Conservation (phyloP, 1,140 invertebrate species). For the Penaeus vannamei region DNA sequence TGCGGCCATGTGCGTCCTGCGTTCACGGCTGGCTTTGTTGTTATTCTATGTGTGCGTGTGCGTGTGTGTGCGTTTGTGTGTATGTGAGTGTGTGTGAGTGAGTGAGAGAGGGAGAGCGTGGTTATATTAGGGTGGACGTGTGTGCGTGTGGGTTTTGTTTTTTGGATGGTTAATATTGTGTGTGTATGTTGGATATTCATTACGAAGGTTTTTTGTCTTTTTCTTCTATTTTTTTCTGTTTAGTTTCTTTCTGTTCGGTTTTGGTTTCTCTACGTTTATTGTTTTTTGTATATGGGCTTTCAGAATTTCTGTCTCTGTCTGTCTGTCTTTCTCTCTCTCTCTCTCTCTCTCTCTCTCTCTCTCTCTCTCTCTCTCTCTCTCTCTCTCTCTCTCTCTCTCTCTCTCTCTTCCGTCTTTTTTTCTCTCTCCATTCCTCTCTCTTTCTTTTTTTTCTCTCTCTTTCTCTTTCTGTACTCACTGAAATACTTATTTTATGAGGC, state of each 20-base stretch:
- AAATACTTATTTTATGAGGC: neutral
- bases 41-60: neutral
- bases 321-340: neutral
- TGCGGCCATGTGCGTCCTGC: slow-evolving; percentile 7
- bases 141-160: neutral
- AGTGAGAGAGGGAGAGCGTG: neutral
- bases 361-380: neutral
- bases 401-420: neutral
- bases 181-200: neutral
- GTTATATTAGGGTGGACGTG: too few species aligned
- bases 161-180: neutral
- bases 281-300: neutral
- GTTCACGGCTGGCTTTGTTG: slow-evolving; percentile 12
- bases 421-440: neutral
- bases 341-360: neutral
- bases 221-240: neutral
- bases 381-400: neutral
- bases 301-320: neutral
- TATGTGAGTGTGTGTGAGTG: neutral
- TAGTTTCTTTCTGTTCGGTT: neutral
- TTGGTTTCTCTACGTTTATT: neutral
- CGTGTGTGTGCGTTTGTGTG: neutral
- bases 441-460: neutral
- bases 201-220: neutral
- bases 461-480: neutral